phyloP scores from a whole-genome alignment of 2,888 invertebrate species.

The Tinea trinotella region DNA sequence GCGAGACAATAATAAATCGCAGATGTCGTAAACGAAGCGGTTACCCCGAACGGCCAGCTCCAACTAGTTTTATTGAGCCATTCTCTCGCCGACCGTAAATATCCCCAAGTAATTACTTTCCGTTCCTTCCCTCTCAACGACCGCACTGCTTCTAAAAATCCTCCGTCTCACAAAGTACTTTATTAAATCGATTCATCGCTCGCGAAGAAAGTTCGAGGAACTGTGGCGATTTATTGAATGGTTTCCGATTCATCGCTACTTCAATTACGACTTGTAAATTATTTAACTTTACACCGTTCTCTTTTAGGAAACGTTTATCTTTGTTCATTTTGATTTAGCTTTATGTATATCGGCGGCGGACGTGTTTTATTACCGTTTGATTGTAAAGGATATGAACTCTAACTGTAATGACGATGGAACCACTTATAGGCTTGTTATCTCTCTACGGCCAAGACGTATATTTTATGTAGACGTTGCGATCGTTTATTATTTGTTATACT shows the following conservation, averaged over 20 bases:
- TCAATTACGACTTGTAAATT: constrained; percentile 17
- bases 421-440: not conserved
- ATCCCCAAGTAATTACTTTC: constrained; percentile 62
- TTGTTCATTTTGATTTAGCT: not conserved
- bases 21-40: constrained; percentile 48
- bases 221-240: constrained; percentile 14
- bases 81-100: constrained; percentile 62
- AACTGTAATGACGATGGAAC: not conserved
- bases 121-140: constrained; percentile 39
- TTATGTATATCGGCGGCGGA: not conserved
- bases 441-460: not conserved
- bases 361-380: not conserved
- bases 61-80: constrained; percentile 60
- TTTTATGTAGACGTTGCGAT: not conserved
- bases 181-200: constrained; percentile 19
- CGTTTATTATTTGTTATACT: not conserved
- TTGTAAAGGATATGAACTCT: not conserved
- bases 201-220: constrained; percentile 16
- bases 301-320: constrained; percentile 14
- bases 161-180: constrained; percentile 18
- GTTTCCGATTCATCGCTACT: constrained; percentile 13
- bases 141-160: constrained; percentile 17
- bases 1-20: constrained; percentile 17
- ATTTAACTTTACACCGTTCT: constrained; percentile 9
- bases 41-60: constrained; percentile 33